These are phyloP conservation scores for Paracyprichromis sp. DNA, from an alignment of 2,113 vertebrate genomes.

Conservation along the genomic window DNA sequence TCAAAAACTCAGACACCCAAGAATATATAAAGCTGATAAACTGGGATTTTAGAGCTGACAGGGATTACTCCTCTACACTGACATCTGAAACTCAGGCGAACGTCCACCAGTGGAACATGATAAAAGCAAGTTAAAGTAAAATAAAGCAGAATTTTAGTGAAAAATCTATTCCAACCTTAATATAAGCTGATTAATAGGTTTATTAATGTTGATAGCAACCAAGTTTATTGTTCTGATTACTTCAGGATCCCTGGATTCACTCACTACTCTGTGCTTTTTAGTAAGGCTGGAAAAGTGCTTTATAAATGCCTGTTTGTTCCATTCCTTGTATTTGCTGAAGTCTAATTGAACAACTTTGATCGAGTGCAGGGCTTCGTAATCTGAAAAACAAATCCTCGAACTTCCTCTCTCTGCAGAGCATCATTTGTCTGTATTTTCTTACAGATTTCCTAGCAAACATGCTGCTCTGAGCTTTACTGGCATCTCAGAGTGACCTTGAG, in stretches of 20 bases:
- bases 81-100: background rate
- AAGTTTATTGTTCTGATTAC: background rate
- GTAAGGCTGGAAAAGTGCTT: background rate
- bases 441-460: background rate
- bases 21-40: background rate
- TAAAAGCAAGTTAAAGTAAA: background rate
- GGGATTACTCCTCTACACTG: background rate
- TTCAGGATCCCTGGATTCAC: background rate
- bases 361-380: background rate
- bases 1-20: background rate
- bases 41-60: background rate
- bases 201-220: background rate
- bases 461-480: background rate
- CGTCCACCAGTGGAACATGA: background rate
- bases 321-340: background rate
- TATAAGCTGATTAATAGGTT: background rate
- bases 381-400: background rate
- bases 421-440: background rate
- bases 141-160: background rate
- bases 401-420: background rate
- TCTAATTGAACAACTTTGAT: background rate
- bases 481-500: slow-evolving; percentile 7
- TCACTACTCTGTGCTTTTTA: background rate
- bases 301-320: background rate
- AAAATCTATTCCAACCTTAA: background rate